Evolutionary conservation across 2,797 vertebrate genomes (phyloP), one percentile per base, ranked within the genome.

Genomic region (Nothura maculosa): DNA sequence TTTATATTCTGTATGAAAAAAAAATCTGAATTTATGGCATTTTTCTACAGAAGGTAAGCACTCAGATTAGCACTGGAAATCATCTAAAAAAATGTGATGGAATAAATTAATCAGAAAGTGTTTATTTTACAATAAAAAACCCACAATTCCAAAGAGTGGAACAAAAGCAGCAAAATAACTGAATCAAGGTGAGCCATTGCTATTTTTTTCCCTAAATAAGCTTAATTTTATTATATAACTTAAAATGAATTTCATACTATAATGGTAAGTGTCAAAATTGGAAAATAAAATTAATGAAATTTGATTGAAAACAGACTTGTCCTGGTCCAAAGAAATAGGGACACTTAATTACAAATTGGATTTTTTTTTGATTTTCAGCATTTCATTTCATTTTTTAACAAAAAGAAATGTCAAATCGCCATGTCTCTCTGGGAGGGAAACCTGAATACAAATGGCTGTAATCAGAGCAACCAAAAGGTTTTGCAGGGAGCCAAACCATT

Each of bases 1-100:
- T 95, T 96, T 95, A 87, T 95, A 91, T 88, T 96, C 83, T 69
- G 92, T 85, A 85, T 92, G 89, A 94, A 96, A 96, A 95, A 95
- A 85, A 54, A 90, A 81, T 58, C 61, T 92, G 88, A 72, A 76
- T 93, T 91, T 68, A 84, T 74, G 67, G 78, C 68, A 70, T 84
- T 76, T 76, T 79, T 54, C 63, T 73, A 14, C 25, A 89, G 85
- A 76, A 83, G 28, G 12, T n/a, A 16, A 91, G 30, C 63, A 20
- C 18, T 84, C 50, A 32, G 60, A 27, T 70, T 81, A 92, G 61
- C 57, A 42, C 5, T 30, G 28, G 36, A 36, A 73, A 77, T 76
- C 48, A 85, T 63, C 20, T 48, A 6, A 50, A 90, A 64, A 76
- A 54, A 43, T 10, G 11, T 60, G 47, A n/a, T 40, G 12, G 38